phyloP scores from a whole-genome alignment of 2,888 invertebrate species.

The Luffia ferchaultella region DNA sequence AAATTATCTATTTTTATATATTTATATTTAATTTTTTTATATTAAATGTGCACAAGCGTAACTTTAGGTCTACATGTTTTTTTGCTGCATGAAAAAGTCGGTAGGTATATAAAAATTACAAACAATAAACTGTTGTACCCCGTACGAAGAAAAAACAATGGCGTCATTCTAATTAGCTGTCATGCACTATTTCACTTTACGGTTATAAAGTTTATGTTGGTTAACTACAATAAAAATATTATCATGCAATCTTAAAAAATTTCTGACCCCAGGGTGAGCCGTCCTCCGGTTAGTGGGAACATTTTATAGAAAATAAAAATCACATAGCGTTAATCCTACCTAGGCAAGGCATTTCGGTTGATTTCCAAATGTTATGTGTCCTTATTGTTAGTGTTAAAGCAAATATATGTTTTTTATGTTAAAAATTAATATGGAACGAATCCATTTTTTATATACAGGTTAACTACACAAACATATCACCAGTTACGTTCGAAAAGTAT shows the following conservation, averaged over 20 bases:
- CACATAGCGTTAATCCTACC: conserved; percentile 1
- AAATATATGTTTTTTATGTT: too few relatives aligned
- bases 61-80: too few relatives aligned
- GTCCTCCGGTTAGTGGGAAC: conserved; percentile 39
- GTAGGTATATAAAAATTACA: too few relatives aligned
- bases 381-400: too few relatives aligned
- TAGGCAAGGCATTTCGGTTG: not conserved
- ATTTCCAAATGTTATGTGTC: too few relatives aligned
- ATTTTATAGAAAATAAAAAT: not conserved
- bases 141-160: not conserved
- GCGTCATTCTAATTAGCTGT: not conserved
- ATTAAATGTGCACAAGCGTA: too few relatives aligned
- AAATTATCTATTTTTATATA: not conserved
- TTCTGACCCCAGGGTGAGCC: conserved; percentile 48
- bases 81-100: too few relatives aligned
- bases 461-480: too few relatives aligned
- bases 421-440: too few relatives aligned
- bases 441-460: too few relatives aligned
- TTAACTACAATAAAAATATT: conserved; percentile 1
- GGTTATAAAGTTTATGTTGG: not conserved
- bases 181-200: not conserved
- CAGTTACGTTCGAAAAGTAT: too few relatives aligned
- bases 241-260: conserved; percentile 34
- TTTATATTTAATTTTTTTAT: not conserved
- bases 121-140: too few relatives aligned